Percentiles rank a stretch among this genome's conserved stretches.
Evolutionary conservation across 2,888 invertebrate species (phyloP).

Genomic region (Drosophila kuntzei): DNA sequence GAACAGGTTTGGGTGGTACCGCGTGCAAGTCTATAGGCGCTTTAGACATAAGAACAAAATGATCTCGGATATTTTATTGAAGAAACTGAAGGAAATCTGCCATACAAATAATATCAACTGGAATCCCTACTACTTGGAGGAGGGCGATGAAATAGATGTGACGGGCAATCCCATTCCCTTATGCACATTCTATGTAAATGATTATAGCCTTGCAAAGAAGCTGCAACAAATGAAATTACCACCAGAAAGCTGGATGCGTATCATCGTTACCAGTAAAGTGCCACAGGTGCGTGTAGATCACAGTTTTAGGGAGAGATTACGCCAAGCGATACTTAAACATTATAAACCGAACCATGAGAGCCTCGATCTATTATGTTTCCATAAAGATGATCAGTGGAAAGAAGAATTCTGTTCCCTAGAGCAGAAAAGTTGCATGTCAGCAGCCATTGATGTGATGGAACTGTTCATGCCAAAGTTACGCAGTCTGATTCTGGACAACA

Average conservation of each 20-base stretch:
- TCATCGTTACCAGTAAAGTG: not conserved
- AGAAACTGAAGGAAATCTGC: not conserved
- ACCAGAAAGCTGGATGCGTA: not conserved
- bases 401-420: slow-evolving; percentile 4
- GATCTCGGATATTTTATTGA: not conserved
- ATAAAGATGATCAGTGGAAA: not conserved
- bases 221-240: not conserved
- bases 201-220: not conserved
- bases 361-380: not conserved
- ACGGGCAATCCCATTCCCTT: not conserved
- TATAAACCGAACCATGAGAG: not conserved
- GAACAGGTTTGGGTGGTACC: slow-evolving; percentile 1
- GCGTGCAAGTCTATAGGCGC: not conserved
- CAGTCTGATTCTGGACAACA: not conserved
- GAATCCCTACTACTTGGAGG: slow-evolving; percentile 6
- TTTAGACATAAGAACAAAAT: not conserved
- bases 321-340: not conserved
- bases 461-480: not conserved
- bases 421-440: slow-evolving; percentile 1
- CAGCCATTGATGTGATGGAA: not conserved
- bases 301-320: not conserved
- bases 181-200: slow-evolving; percentile 20
- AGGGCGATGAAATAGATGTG: not conserved
- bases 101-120: not conserved
- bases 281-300: not conserved